Conservation (phyloP, 2,888 invertebrate genomes). For the Spisula subtruncata region DNA sequence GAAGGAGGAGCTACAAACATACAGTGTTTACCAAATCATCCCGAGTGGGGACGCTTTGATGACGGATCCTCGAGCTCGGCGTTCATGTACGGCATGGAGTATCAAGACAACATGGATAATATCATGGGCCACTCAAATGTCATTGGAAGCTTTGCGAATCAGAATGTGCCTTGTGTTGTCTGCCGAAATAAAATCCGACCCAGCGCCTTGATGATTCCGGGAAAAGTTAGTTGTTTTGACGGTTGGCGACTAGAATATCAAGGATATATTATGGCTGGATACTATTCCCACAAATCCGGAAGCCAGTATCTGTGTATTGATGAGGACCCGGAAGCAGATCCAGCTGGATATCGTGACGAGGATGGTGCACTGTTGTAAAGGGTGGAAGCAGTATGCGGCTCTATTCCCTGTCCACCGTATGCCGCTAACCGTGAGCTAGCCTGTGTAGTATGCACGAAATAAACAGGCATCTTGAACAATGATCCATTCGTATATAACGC, state of each 20-base stretch:
- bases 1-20: neutral
- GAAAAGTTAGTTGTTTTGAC: constrained; percentile 50
- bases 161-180: constrained; percentile 72
- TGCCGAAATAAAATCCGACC: constrained; percentile 51
- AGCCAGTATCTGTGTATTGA: constrained; percentile 68
- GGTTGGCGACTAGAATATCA: constrained; percentile 71
- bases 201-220: constrained; percentile 69
- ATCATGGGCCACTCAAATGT: constrained; percentile 2
- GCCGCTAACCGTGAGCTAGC: constrained; percentile 57
- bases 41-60: constrained; percentile 26
- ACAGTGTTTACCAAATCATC: constrained; percentile 19
- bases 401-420: constrained; percentile 71
- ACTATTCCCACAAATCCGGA: constrained; percentile 22
- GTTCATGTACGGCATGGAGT: constrained; percentile 36
- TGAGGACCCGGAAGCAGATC: constrained; percentile 63
- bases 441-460: constrained; percentile 71
- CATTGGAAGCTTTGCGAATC: neutral
- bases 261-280: constrained; percentile 67
- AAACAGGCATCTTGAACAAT: neutral
- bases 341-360: constrained; percentile 58
- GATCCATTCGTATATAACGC: too few species aligned
- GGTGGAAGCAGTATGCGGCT: constrained; percentile 68
- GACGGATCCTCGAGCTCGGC: neutral
- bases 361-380: constrained; percentile 62
- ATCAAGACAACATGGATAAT: neutral